phyloP scores from a whole-genome alignment of 2,797 vertebrate genomes.

The Pangasius krempfi region DNA sequence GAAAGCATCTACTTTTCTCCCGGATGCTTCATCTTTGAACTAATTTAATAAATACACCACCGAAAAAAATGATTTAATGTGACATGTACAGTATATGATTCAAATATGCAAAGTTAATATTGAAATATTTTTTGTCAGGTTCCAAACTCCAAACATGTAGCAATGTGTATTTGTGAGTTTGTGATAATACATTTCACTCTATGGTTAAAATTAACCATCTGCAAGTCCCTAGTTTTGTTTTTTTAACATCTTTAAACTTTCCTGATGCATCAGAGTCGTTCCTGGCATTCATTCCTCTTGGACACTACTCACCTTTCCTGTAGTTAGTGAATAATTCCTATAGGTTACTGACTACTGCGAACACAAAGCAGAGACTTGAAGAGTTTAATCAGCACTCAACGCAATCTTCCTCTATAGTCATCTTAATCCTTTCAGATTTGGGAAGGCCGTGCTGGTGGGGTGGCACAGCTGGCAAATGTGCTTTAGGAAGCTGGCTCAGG shows the following conservation, averaged over 20 bases:
- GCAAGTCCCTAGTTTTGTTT: not conserved
- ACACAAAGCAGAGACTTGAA: slow-evolving; percentile 5
- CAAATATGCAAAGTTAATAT: not conserved
- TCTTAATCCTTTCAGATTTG: slow-evolving; percentile 24
- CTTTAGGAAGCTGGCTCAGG: slow-evolving; percentile 38
- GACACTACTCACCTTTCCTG: not conserved
- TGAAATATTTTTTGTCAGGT: not conserved
- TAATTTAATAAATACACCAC: not conserved
- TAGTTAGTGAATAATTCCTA: not conserved
- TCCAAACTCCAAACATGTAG: not conserved
- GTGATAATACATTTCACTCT: not conserved
- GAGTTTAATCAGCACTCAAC: slow-evolving; percentile 1
- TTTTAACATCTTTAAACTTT: not conserved
- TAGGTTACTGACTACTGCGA: not conserved
- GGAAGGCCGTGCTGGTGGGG: slow-evolving; percentile 4
- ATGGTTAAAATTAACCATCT: not conserved
- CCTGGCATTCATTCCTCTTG: not conserved
- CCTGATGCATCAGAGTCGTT: not conserved
- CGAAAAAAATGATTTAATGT: not conserved
- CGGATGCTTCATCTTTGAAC: not conserved
- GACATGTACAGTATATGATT: not conserved
- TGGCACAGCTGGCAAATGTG: slow-evolving; percentile 48
- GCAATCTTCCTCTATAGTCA: slow-evolving; percentile 4
- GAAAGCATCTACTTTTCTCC: not conserved
- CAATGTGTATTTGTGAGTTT: not conserved